Evolutionary conservation across 2,113 vertebrate genomes (phyloP).

Genomic region (Pseudopodoces humilis): DNA sequence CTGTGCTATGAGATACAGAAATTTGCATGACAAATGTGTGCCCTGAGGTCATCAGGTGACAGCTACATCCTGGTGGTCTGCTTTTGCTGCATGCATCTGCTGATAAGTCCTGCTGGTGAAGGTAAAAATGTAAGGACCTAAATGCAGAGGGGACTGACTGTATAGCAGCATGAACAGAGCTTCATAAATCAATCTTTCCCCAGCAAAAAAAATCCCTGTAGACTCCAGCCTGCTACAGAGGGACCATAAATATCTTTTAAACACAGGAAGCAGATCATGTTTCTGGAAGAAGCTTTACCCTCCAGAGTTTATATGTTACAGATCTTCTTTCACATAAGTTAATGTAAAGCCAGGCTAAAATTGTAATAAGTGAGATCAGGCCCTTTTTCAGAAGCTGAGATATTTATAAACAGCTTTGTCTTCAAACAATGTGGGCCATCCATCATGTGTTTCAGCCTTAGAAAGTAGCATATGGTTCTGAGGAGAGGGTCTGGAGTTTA

Average conservation of each 20-base stretch:
- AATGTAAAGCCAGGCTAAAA: conserved; percentile 37
- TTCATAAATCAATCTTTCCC: conserved; percentile 36
- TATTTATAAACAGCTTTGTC: conserved; percentile 63
- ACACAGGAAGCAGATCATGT: not conserved
- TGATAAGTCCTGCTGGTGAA: not conserved
- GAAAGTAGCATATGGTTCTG: not conserved
- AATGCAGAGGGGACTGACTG: not conserved
- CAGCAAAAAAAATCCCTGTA: not conserved
- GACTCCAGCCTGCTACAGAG: not conserved
- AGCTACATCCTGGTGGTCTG: not conserved
- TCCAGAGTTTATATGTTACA: not conserved
- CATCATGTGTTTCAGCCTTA: not conserved
- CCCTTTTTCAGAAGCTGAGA: not conserved
- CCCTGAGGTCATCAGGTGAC: not conserved
- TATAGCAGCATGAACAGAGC: not conserved
- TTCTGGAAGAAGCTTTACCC: conserved; percentile 24
- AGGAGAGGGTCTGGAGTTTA: not conserved
- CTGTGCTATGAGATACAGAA: not conserved
- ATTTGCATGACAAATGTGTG: not conserved
- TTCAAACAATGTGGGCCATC: conserved; percentile 33
- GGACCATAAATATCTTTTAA: conserved; percentile 25
- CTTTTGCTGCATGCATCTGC: not conserved
- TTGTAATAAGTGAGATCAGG: not conserved
- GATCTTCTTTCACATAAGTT: conserved; percentile 18
- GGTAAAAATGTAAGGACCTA: not conserved